Evolutionary conservation across 2,797 vertebrate genomes (phyloP).

Genomic region (Rallus crepitans): DNA sequence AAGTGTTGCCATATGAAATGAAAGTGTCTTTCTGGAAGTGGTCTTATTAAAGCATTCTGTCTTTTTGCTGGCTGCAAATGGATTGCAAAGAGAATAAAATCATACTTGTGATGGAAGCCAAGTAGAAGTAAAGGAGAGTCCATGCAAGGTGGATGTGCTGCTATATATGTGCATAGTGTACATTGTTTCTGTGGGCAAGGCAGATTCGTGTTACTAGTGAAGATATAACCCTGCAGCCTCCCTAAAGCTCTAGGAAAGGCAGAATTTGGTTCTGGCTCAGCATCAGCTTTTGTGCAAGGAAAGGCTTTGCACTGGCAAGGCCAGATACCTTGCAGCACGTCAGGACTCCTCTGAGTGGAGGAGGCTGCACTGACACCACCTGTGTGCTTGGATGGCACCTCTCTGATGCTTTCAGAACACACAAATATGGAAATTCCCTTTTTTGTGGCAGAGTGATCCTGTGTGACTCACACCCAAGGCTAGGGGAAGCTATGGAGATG

Average conservation of each 20-base stretch:
- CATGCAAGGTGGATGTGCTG: rapidly evolving
- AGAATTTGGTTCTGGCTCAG: not conserved
- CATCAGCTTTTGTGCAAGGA: not conserved
- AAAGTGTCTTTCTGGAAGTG: not conserved
- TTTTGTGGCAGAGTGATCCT: not conserved
- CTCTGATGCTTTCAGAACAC: not conserved
- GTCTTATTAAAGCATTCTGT: not conserved
- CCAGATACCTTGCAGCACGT: not conserved
- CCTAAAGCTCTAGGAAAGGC: not conserved
- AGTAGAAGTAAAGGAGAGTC: not conserved
- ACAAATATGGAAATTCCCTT: not conserved
- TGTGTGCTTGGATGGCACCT: not conserved
- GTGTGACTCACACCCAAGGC: not conserved
- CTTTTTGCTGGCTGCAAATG: not conserved
- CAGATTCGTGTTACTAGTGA: not conserved
- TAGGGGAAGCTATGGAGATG: not conserved
- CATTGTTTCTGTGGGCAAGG: not conserved
- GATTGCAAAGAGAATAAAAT: not conserved
- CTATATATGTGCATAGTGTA: too few relatives aligned
- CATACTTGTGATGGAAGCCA: not conserved
- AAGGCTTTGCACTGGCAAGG: not conserved
- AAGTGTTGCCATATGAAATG: not conserved
- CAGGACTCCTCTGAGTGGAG: not conserved
- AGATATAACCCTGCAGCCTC: not conserved
- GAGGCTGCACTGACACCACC: not conserved